These are phyloP conservation scores for Psittacus erithacus DNA, from an alignment of 2,113 vertebrate species.

Conservation along the genomic window DNA sequence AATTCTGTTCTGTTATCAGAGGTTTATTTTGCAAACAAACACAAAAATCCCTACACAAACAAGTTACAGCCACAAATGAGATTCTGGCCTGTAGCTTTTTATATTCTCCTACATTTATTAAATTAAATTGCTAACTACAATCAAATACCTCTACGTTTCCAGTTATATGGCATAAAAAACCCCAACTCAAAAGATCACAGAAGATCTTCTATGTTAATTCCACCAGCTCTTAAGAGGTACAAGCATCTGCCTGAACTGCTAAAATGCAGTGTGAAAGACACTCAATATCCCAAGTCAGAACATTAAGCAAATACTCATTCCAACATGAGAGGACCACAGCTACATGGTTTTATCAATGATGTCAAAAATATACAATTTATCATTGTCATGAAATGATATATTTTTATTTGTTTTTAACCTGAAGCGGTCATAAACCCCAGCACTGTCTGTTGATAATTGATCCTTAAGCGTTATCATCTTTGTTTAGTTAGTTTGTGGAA, in stretches of 20 bases:
- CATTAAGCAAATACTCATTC: neutral
- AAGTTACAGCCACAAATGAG: neutral
- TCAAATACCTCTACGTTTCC: neutral
- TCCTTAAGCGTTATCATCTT: neutral
- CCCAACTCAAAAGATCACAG: neutral
- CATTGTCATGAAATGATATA: neutral
- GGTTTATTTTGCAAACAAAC: neutral
- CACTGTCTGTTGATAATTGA: neutral
- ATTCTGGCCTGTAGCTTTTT: neutral
- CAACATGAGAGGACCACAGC: neutral
- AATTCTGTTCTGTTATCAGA: neutral
- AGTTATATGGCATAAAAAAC: neutral
- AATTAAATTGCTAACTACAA: neutral
- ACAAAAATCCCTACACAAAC: neutral
- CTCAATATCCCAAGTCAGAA: neutral
- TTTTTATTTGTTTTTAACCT: neutral
- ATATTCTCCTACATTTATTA: neutral
- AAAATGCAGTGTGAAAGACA: neutral
- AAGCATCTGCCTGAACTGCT: neutral
- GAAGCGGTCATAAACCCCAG: neutral
- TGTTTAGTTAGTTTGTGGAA: neutral
- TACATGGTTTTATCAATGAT: neutral
- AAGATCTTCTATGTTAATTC: neutral
- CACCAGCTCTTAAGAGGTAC: neutral
- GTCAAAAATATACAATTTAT: neutral